Conservation (phyloP, 2,888 invertebrate genomes). For the Drosophila eohydei region DNA sequence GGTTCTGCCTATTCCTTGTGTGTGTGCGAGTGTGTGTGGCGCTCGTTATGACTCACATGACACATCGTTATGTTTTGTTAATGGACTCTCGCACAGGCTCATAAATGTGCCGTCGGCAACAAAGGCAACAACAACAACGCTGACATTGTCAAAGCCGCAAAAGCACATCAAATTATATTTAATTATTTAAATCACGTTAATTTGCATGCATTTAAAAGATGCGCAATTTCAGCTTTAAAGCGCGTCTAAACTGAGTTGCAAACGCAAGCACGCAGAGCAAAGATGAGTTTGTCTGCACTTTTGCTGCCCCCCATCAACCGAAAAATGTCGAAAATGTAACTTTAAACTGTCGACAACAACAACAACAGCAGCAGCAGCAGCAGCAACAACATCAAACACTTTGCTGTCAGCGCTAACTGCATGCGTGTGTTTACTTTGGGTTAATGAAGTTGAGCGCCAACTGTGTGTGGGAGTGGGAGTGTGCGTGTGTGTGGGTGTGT, state of each 20-base stretch:
- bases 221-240: constrained; percentile 54
- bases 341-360: constrained; percentile 63
- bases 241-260: constrained; percentile 46
- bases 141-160: constrained; percentile 38
- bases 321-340: constrained; percentile 69
- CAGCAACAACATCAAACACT: constrained; percentile 73
- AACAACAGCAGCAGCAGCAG: constrained; percentile 48
- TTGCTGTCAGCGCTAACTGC: constrained; percentile 69
- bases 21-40: constrained; percentile 39
- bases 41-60: constrained; percentile 77
- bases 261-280: constrained; percentile 20
- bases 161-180: constrained; percentile 77
- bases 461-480: constrained; percentile 8
- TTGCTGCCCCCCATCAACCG: constrained; percentile 4
- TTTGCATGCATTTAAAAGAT: constrained; percentile 67
- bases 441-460: constrained; percentile 75
- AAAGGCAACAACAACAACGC: constrained; percentile 19
- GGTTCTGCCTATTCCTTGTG: constrained; percentile 42
- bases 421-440: constrained; percentile 79
- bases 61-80: constrained; percentile 83
- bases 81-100: constrained; percentile 71
- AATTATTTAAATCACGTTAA: constrained; percentile 80
- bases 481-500: constrained; percentile 13
- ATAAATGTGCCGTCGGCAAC: constrained; percentile 52
- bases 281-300: constrained; percentile 52